Evolutionary conservation across 2,113 vertebrate genomes (phyloP).

Genomic region (Columba janthina): DNA sequence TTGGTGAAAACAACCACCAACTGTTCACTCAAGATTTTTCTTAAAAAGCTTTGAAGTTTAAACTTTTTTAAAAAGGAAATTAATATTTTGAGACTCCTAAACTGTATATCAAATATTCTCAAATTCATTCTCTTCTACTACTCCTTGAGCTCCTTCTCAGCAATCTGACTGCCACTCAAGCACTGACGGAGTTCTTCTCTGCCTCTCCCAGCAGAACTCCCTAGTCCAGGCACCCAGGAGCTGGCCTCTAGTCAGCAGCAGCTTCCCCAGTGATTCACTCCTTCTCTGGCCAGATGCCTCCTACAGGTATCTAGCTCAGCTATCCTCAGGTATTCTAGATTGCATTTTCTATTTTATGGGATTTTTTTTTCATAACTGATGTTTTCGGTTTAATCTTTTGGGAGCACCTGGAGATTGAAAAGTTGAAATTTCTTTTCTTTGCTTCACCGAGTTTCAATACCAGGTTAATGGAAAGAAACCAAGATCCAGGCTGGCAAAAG

Average conservation of each 20-base stretch:
- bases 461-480: background rate
- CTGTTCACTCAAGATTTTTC: background rate
- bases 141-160: background rate
- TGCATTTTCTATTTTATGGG: background rate
- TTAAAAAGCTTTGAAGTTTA: background rate
- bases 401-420: background rate
- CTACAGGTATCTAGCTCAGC: constrained; percentile 43
- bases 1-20: background rate
- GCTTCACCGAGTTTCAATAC: background rate
- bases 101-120: background rate
- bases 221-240: constrained; percentile 15
- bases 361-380: background rate
- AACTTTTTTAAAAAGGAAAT: background rate
- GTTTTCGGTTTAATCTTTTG: background rate
- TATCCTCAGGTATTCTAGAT: constrained; percentile 43
- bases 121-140: background rate
- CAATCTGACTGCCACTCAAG: background rate
- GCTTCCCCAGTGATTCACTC: constrained; percentile 21
- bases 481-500: background rate
- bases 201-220: constrained; percentile 59
- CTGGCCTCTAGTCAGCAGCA: constrained; percentile 41
- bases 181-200: constrained; percentile 34
- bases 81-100: background rate
- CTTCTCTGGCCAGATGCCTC: constrained; percentile 31
- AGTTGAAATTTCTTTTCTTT: background rate